Percentiles rank a stretch among this genome's conserved stretches.
These are phyloP conservation scores for Yasuhikotakia modesta DNA, from an alignment of 2,797 vertebrate species.

Conservation along the genomic window DNA sequence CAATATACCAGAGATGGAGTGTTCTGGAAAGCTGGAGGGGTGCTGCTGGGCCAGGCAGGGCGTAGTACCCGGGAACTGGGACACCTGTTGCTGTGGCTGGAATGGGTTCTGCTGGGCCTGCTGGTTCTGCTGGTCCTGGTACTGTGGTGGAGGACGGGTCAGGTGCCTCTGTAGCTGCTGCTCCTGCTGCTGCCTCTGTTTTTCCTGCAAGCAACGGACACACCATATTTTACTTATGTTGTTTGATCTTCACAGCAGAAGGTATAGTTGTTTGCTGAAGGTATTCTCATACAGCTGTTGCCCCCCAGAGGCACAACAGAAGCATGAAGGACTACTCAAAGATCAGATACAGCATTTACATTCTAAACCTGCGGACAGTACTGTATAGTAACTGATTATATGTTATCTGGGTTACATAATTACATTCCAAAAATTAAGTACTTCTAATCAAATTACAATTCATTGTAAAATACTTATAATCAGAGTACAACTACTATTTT, in stretches of 20 bases:
- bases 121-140: conserved; percentile 88
- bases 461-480: too few relatives aligned
- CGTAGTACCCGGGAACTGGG: conserved; percentile 85
- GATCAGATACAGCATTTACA: not conserved
- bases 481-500: too few relatives aligned
- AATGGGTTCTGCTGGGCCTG: conserved; percentile 83
- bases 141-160: conserved; percentile 93
- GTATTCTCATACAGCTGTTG: too few relatives aligned
- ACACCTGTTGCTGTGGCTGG: conserved; percentile 74
- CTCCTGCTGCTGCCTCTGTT: conserved; percentile 82
- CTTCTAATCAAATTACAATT: too few relatives aligned
- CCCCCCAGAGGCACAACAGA: not conserved
- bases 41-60: conserved; percentile 29
- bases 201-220: conserved; percentile 77
- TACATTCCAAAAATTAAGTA: too few relatives aligned
- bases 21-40: conserved; percentile 9
- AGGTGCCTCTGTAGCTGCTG: conserved; percentile 93
- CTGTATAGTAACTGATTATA: too few relatives aligned
- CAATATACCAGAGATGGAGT: conserved; percentile 20
- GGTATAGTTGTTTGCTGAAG: too few relatives aligned
- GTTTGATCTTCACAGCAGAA: too few relatives aligned
- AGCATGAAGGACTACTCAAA: not conserved
- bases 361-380: not conserved
- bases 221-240: not conserved
- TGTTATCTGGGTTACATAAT: too few relatives aligned